Percentiles rank a stretch among this genome's conserved stretches.
phyloP scores from a whole-genome alignment of 2,888 invertebrate species.

The Altica lythri region DNA sequence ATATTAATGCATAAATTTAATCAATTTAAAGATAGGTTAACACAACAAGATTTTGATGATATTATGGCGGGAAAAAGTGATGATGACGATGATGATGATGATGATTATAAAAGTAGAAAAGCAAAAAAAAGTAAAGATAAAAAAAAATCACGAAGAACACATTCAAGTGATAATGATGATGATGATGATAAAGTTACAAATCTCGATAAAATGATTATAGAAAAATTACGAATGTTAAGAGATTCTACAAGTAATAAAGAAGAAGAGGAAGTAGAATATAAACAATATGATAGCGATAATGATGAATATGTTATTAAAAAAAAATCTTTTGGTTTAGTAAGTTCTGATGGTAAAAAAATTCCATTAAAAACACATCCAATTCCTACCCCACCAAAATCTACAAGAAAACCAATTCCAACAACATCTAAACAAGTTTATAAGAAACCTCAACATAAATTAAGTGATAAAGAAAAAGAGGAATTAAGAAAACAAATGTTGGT shows the following conservation, averaged over 20 bases:
- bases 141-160: too few relatives aligned
- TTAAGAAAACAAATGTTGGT: slow-evolving; percentile 80
- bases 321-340: slow-evolving; percentile 54
- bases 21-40: slow-evolving; percentile 65
- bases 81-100: slow-evolving; percentile 31
- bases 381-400: slow-evolving; percentile 19
- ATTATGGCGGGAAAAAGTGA: slow-evolving; percentile 56
- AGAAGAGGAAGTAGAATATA: slow-evolving; percentile 22
- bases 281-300: slow-evolving; percentile 41
- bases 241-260: slow-evolving; percentile 32
- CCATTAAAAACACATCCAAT: slow-evolving; percentile 31
- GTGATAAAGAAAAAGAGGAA: slow-evolving; percentile 71
- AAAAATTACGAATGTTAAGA: slow-evolving; percentile 36
- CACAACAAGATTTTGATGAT: slow-evolving; percentile 52
- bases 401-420: slow-evolving; percentile 22
- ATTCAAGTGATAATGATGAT: slow-evolving; percentile 29
- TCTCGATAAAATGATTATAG: slow-evolving; percentile 32
- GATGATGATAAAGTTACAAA: slow-evolving; percentile 29
- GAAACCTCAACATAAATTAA: slow-evolving; percentile 55
- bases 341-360: slow-evolving; percentile 54
- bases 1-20: slow-evolving; percentile 73
- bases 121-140: too few relatives aligned
- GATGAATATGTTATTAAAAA: slow-evolving; percentile 48
- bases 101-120: slow-evolving; percentile 42
- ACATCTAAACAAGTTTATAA: slow-evolving; percentile 29